Evolutionary conservation across 2,113 vertebrate species (phyloP).

Genomic region (Saccopteryx leptura): DNA sequence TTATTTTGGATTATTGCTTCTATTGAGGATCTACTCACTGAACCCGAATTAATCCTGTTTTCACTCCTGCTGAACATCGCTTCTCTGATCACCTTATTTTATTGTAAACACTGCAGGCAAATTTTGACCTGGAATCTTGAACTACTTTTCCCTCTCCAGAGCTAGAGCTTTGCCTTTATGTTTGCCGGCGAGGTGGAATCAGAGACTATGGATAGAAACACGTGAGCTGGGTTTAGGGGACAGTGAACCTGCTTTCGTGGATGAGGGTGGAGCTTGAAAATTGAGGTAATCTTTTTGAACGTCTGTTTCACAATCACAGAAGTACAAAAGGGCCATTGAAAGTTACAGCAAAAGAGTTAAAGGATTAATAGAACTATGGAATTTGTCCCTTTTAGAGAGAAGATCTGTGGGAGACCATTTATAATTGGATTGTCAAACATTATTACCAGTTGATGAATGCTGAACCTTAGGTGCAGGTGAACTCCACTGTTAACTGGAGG

Average conservation of each 20-base stretch:
- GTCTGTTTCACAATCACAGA: neutral
- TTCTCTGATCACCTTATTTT: neutral
- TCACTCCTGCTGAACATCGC: neutral
- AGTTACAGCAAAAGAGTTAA: neutral
- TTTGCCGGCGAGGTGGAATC: neutral
- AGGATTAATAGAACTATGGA: neutral
- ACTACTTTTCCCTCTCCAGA: neutral
- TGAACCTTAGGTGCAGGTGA: constrained; percentile 54
- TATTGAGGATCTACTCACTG: neutral
- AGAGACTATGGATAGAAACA: neutral
- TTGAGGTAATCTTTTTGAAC: neutral
- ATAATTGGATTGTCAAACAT: constrained; percentile 72
- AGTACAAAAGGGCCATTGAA: neutral
- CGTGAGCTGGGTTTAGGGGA: neutral
- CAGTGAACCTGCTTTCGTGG: neutral
- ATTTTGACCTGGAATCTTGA: neutral
- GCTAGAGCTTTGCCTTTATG: neutral
- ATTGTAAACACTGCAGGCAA: neutral
- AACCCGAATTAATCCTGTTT: constrained; percentile 5
- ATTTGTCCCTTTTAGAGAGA: constrained; percentile 27
- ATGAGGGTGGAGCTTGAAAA: neutral
- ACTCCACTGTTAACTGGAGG: constrained; percentile 73
- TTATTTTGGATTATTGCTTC: neutral
- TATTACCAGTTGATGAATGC: constrained; percentile 77
- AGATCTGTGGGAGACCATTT: constrained; percentile 23